phyloP scores from a whole-genome alignment of 2,113 vertebrate genomes.

The Malurus alboscapulatus region DNA sequence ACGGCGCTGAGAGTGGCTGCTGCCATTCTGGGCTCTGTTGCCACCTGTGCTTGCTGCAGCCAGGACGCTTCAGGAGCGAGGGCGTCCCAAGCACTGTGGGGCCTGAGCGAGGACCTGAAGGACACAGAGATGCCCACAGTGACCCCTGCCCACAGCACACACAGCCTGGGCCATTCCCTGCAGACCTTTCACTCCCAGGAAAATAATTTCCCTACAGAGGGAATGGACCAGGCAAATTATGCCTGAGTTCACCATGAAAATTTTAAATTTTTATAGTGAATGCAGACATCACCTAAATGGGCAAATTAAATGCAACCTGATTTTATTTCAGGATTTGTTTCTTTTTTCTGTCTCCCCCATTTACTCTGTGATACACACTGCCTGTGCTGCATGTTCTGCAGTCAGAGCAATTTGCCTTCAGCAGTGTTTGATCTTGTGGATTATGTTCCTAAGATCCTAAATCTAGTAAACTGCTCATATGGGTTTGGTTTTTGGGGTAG shows the following conservation, averaged over 20 bases:
- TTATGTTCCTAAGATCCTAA: not conserved
- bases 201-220: not conserved
- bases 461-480: not conserved
- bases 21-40: rapidly evolving
- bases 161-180: not conserved
- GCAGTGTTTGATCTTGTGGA: not conserved
- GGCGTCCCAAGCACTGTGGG: rapidly evolving
- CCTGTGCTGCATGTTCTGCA: not conserved
- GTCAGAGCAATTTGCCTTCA: not conserved
- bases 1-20: not conserved
- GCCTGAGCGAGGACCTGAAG: not conserved
- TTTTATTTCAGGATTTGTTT: not conserved
- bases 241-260: not conserved
- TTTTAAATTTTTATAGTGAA: not conserved
- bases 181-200: not conserved
- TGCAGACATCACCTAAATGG: not conserved
- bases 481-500: not conserved
- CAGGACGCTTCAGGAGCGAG: not conserved
- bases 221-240: not conserved
- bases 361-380: not conserved
- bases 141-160: not conserved
- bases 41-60: not conserved
- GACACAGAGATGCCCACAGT: rapidly evolving
- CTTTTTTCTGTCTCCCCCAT: not conserved
- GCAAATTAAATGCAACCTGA: not conserved